Evolutionary conservation across 1,140 invertebrate genomes (phyloP), one percentile per base, ranked within the genome.

Genomic region (Zelostemma sp.): DNA sequence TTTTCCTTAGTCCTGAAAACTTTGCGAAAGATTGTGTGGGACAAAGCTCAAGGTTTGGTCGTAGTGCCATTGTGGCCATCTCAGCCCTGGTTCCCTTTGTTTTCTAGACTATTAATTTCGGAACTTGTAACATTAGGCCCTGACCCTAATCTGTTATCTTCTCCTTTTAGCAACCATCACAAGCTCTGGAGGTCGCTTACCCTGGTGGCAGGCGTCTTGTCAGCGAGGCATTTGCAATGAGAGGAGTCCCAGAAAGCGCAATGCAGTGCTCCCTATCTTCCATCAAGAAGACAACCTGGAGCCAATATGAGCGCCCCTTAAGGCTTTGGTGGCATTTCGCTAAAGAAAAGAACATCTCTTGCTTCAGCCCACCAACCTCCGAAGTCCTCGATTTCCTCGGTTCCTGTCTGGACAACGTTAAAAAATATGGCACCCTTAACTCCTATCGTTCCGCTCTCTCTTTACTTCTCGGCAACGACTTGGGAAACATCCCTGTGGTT

Each of bases 291-390:
- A 65, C 54, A 17, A 80, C 78, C 1, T 46, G 72, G 11, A 73
- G 74, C 14, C 79, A 81, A 47, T 80, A 81, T 54, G 65, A 73
- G 14, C 45, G 38, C 1, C 59, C 68, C 12, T 53, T 75, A 1
- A 77, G 73, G 50, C 31, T 47, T n/a, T 81, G 77, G 77, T 75
- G 77, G 63, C 5, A n/a, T 81, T 74, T 63, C 74, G 77, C 57
- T 14, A 6, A n/a, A 2, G 33, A 6, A n/a, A 35, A 35, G 47
- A 14, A 28, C 11, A 12, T 55, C 72, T 17, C 62, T 58, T 17
- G 56, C 60, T 18, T 43, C 70, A 12, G 45, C n/a, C 55, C 61
- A n/a, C 49, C 31, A 1, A 35, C 25, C 5, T 55, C 19, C 1
- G 40, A 58, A 12, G 48, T 61, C 4, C 45, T 74, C 9, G 35